Conservation (phyloP, 2,113 vertebrate genomes). For the Dromas ardeola region DNA sequence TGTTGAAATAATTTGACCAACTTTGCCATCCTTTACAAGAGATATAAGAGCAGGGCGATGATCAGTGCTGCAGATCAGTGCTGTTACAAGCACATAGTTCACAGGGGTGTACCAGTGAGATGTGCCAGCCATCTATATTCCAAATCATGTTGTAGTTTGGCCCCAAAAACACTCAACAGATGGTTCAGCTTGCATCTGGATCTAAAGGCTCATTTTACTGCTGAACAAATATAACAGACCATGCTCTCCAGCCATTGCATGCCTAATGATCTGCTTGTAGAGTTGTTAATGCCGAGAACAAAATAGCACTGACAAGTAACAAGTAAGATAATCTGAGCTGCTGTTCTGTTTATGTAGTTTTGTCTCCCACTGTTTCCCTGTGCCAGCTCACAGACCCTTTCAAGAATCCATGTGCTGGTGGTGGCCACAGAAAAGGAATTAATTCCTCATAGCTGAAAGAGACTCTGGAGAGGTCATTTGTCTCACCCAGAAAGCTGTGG, state of each 20-base stretch:
- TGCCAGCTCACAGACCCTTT: background rate
- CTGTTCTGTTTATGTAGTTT: background rate
- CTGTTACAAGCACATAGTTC: background rate
- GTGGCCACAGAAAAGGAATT: background rate
- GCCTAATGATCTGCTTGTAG: background rate
- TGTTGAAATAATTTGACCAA: background rate
- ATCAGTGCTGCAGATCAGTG: background rate
- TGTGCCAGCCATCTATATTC: background rate
- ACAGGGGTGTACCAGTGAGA: background rate
- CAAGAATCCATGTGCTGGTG: background rate
- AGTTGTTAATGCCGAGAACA: background rate
- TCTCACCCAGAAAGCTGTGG: background rate
- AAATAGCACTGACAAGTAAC: background rate
- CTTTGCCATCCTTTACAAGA: background rate
- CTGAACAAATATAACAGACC: background rate
- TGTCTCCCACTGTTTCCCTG: background rate
- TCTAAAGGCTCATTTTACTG: background rate
- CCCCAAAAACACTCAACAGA: background rate
- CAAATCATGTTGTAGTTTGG: background rate
- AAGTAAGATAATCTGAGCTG: background rate
- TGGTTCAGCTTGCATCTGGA: background rate
- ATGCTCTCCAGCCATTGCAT: background rate
- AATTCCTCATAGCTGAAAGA: background rate
- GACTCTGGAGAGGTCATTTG: background rate
- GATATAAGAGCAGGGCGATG: accelerated